Base-by-base conservation (phyloP, 2,888 invertebrate genomes). In the Dolichomitus sp. region DNA sequence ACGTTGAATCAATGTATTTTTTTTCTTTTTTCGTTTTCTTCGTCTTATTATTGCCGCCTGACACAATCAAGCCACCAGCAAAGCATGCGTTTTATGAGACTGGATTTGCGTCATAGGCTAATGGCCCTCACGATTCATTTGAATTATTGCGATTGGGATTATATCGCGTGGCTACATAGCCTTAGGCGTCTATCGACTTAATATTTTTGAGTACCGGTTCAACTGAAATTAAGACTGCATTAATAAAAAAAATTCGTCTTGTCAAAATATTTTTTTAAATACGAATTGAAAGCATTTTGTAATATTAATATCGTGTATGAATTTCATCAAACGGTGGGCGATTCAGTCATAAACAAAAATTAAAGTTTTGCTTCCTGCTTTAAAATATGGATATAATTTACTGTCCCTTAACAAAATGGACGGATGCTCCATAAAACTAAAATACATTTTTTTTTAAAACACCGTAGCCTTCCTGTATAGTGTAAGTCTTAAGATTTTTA, bases 51-150 rank as follows among this genome's bases (percentile, higher is more conserved):
- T 19, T 30, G 4, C 17, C 40, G 57, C 11, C 54, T 52, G 57
- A 57, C 50, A 81, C 42, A 17, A 66, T 72, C 57, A 17, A 69
- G 42, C 69, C n/a, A 63, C 37, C 30, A 27, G 45, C 59, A 27
- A 30, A 75, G 50, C 48, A 42, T 11, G 23, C 19, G 57, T 65
- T 76, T 81, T 59, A 76, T 63, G 76, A 72, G 70, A 81, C 50
- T 72, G 50, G 70, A 42, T 66, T 81, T 72, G 66, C 80, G 70
- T 72, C 66, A 72, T 65, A 42, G 80, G 48, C 57, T 80, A 76
- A 72, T 65, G 57, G 65, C 57, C 42, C 63, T 14, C 6, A 57
- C 70, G 65, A 66, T 65, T 72, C 59, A n/a, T 37, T 65, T 54
- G 70, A 76, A 76, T 76, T 70, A 81, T 57, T 33, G 59, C 76